Conservation (phyloP, 2,797 vertebrate species). For the Spinus olivaceus region DNA sequence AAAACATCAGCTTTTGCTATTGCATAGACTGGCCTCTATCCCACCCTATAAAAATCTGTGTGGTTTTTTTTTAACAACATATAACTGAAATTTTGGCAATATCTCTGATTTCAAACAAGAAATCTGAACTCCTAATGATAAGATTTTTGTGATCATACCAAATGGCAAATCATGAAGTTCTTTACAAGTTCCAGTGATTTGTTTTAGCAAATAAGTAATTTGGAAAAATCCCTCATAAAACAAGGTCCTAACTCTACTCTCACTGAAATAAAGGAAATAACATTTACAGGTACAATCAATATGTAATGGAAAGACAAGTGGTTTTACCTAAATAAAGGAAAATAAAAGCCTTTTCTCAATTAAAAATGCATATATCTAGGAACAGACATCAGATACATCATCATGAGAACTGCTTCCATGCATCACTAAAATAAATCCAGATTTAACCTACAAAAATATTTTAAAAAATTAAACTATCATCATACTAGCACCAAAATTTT, state of each 20-base stretch:
- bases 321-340: background rate
- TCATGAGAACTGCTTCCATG: background rate
- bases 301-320: background rate
- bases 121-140: background rate
- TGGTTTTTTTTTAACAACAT: background rate
- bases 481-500: background rate
- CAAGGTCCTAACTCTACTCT: background rate
- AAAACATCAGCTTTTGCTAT: background rate
- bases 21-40: background rate
- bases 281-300: background rate
- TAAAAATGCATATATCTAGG: background rate
- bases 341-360: background rate
- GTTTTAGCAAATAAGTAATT: background rate
- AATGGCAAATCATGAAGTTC: background rate
- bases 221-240: background rate
- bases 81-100: background rate
- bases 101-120: background rate
- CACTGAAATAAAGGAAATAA: background rate
- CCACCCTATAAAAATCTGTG: accelerated
- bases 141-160: background rate
- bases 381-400: background rate
- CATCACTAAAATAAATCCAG: background rate
- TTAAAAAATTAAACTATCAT: background rate
- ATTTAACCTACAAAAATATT: background rate
- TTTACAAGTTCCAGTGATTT: background rate